Percentiles rank a stretch among this genome's conserved stretches.
Evolutionary conservation across 2,113 vertebrate species (phyloP).

Genomic region (Rafetus swinhoei): DNA sequence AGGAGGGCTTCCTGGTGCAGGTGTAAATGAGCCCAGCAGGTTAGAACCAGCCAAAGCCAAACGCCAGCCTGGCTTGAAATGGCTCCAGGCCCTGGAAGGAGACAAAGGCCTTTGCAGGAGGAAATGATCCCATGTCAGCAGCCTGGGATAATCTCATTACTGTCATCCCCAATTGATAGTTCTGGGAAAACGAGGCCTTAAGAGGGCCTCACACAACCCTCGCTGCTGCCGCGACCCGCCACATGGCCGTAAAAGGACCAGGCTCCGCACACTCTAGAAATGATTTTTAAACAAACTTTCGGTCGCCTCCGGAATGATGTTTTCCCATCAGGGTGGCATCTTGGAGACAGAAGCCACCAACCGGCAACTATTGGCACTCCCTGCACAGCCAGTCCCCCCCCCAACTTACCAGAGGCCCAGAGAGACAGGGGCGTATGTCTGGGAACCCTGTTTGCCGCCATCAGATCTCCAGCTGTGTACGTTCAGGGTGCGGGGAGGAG

Average conservation of each 20-base stretch:
- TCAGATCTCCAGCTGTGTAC: background rate
- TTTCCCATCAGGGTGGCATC: slow-evolving; percentile 44
- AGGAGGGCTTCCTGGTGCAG: background rate
- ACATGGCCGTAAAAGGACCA: background rate
- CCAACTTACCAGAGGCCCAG: background rate
- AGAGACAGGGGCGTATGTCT: no score
- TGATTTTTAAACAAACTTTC: background rate
- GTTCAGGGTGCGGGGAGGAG: background rate
- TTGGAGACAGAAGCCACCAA: slow-evolving; percentile 60
- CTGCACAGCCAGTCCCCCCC: background rate
- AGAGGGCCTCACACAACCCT: background rate
- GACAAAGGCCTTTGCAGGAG: background rate
- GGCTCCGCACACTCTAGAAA: background rate
- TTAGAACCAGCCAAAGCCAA: background rate
- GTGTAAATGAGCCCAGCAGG: rapidly evolving
- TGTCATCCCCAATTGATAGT: background rate
- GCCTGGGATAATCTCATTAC: background rate
- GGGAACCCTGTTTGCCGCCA: background rate
- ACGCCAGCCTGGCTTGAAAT: rapidly evolving
- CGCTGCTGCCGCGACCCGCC: background rate
- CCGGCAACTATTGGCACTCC: slow-evolving; percentile 62
- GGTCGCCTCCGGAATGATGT: slow-evolving; percentile 31
- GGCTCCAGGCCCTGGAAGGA: background rate
- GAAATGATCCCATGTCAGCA: rapidly evolving
- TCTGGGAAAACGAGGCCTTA: background rate